These are phyloP conservation scores for Rhogogaster chlorosoma DNA, from an alignment of 2,888 invertebrate genomes.

Conservation along the genomic window DNA sequence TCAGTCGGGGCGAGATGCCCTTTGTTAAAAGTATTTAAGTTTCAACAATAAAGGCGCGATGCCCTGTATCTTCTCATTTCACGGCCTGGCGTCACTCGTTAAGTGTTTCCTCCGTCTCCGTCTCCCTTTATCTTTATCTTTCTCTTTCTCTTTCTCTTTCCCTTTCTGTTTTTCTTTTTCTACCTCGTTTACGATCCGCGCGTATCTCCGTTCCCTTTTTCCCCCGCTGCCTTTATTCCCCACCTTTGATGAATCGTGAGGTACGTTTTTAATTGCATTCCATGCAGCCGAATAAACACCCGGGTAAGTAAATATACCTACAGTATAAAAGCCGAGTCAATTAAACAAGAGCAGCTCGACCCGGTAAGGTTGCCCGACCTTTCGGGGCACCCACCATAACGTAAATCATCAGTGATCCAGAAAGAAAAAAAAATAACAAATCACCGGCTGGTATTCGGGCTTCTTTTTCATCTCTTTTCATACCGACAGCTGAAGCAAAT, in stretches of 20 bases:
- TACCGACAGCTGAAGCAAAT: neutral
- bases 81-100: slow-evolving; percentile 47
- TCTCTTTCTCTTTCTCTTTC: neutral
- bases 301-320: slow-evolving; percentile 35
- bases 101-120: slow-evolving; percentile 39
- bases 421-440: slow-evolving; percentile 38
- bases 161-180: neutral
- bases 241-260: slow-evolving; percentile 33
- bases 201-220: neutral
- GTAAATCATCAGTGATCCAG: slow-evolving; percentile 13
- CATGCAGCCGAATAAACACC: slow-evolving; percentile 43
- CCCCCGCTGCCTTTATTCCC: neutral
- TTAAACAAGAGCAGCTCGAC: slow-evolving; percentile 27
- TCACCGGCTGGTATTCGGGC: neutral
- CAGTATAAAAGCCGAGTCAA: slow-evolving; percentile 35
- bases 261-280: slow-evolving; percentile 46
- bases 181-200: neutral
- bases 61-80: slow-evolving; percentile 46
- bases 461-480: neutral
- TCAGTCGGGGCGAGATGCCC: slow-evolving; percentile 11
- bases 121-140: neutral
- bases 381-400: slow-evolving; percentile 4
- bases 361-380: neutral
- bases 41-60: slow-evolving; percentile 44
- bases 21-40: slow-evolving; percentile 48